These are phyloP conservation scores for Vulpes lagopus DNA, from an alignment of 2,113 vertebrate genomes.

Conservation along the genomic window DNA sequence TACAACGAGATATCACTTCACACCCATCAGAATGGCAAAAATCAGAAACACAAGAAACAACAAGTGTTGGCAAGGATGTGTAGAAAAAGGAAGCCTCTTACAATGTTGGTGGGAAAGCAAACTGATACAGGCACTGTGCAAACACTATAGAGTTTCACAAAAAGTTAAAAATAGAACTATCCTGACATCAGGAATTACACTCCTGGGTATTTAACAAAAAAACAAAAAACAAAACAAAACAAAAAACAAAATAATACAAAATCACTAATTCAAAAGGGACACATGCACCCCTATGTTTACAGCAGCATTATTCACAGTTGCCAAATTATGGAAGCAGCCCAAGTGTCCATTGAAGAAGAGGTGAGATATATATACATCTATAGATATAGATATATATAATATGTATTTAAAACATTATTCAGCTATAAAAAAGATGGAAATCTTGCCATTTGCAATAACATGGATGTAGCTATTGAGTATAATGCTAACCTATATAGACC, in stretches of 20 bases:
- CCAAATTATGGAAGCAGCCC: neutral
- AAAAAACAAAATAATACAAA: neutral
- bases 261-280: neutral
- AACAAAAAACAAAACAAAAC: neutral
- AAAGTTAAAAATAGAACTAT: neutral
- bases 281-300: neutral
- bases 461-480: neutral
- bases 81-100: neutral
- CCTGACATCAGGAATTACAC: neutral
- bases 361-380: too few species aligned
- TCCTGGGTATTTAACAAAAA: neutral
- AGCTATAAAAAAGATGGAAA: neutral
- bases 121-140: neutral
- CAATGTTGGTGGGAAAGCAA: neutral
- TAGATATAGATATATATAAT: too few species aligned
- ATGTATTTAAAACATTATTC: neutral
- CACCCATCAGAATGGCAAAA: neutral
- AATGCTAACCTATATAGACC: neutral
- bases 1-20: too few species aligned
- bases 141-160: neutral
- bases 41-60: neutral
- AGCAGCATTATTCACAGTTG: neutral
- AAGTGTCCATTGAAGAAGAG: neutral
- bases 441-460: neutral
- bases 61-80: neutral